Conservation (phyloP, 1,140 invertebrate species). For the Pissodes strobi region DNA sequence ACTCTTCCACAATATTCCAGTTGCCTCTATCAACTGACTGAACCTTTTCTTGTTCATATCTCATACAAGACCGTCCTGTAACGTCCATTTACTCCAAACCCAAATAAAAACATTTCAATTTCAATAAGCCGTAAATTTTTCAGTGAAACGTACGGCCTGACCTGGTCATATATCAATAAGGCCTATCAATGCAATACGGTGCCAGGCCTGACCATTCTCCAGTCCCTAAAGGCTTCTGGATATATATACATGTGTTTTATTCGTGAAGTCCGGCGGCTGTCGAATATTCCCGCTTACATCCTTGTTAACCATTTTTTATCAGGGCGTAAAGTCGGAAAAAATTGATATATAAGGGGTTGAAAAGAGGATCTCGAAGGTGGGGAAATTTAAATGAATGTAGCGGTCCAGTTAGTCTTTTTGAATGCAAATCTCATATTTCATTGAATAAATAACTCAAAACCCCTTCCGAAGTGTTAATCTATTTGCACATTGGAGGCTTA, state of each 20-base stretch:
- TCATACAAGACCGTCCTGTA: background rate
- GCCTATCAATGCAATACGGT: conserved; percentile 29
- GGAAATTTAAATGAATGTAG: too few species aligned
- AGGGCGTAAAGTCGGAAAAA: background rate
- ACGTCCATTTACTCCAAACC: background rate
- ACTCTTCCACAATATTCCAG: too few species aligned
- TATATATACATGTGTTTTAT: conserved; percentile 31
- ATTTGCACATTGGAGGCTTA: too few species aligned
- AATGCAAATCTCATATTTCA: too few species aligned
- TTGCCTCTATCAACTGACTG: too few species aligned
- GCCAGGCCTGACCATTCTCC: conserved; percentile 19
- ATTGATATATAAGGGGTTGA: background rate
- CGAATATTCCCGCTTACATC: conserved; percentile 5
- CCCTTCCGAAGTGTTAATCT: too few species aligned
- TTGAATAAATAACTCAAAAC: too few species aligned
- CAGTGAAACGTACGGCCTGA: conserved; percentile 15
- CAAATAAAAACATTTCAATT: conserved; percentile 34
- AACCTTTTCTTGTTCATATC: too few species aligned
- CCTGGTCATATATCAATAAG: conserved; percentile 32
- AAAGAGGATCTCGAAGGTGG: background rate
- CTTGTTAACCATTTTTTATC: conserved; percentile 10
- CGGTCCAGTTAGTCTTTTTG: too few species aligned
- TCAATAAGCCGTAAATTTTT: conserved; percentile 31
- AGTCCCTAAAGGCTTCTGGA: conserved; percentile 22
- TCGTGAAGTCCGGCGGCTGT: conserved; percentile 9